Evolutionary conservation across 2,888 invertebrate species (phyloP), one percentile per base, ranked within the genome.

Genomic region (Nephrocerus scutellatus): DNA sequence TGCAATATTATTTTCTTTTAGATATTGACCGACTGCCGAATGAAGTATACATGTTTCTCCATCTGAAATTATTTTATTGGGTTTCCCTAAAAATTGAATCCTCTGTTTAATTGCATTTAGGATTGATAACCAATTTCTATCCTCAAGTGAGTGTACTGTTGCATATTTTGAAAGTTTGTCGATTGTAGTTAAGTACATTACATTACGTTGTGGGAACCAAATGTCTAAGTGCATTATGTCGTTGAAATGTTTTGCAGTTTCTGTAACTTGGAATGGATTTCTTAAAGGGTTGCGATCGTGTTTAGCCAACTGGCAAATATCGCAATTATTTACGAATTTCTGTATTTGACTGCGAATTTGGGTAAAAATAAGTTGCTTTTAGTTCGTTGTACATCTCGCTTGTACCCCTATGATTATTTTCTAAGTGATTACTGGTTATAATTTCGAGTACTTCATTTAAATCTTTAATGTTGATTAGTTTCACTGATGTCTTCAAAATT

Each of bases 231-330:
- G 46, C 29, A 52, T 35, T 15, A 44, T 39, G 25, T 50, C 47
- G 23, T 52, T 48, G 10, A 51, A 50, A 47, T 46, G 44, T 3
- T 21, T 39, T 21, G 46, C 16, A 19, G 43, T 46, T 30, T 44
- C 41, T 5, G 50, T 50, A 1, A 53, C 14, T 23, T 47, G 41
- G 10, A 48, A 47, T 25, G 38, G 36, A 6, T 38, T 37, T 25
- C 43, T 35, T 25, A 41, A 29, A 10, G 53, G 50, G 19, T 49
- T 37, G 12, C 48, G 18, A 36, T 52, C 48, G 26, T 48, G 49
- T 36, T 51, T 51, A 12, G 43, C 44, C 32, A 41, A 34, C 36
- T 43, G 39, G 22, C 50, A 50, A 20, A 38, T 38, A 28, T 44
- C 39, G 19, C 51, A 48, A 15, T 50, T 44, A 12, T 29, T 36